phyloP scores from a whole-genome alignment of 2,113 vertebrate genomes.

The Platysternon megacephalum region DNA sequence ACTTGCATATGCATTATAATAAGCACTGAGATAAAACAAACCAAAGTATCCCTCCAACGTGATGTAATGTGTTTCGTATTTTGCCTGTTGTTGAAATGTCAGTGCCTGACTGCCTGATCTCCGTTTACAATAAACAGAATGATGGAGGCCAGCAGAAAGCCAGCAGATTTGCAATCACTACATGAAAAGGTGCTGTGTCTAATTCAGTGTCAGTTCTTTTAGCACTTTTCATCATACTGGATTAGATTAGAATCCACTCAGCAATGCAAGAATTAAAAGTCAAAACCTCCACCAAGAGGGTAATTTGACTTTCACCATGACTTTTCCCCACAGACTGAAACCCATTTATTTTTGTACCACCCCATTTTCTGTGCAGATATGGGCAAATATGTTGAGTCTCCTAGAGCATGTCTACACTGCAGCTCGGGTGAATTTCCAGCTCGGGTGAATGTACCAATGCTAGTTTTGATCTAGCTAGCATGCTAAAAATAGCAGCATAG shows the following conservation, averaged over 20 bases:
- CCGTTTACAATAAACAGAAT: slow-evolving; percentile 24
- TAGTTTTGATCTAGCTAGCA: too few relatives aligned
- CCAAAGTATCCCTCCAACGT: neutral
- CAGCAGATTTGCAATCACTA: slow-evolving; percentile 29
- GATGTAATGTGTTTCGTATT: neutral
- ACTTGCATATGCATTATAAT: neutral
- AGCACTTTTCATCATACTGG: neutral
- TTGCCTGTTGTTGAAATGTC: slow-evolving; percentile 2
- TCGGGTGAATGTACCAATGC: too few relatives aligned
- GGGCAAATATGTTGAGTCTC: neutral
- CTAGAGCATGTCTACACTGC: neutral
- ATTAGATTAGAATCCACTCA: slow-evolving; percentile 42
- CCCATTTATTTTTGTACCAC: neutral
- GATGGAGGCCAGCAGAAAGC: slow-evolving; percentile 4
- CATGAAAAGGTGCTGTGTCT: slow-evolving; percentile 14
- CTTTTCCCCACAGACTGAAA: neutral
- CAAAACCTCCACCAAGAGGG: neutral
- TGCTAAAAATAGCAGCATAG: too few relatives aligned
- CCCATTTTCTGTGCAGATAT: neutral
- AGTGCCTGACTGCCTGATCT: slow-evolving; percentile 5
- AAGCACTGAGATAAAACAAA: slow-evolving; percentile 31
- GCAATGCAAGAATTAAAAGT: neutral
- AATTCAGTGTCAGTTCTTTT: slow-evolving; percentile 50
- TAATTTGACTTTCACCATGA: neutral
- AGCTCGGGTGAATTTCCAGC: neutral